Evolutionary conservation across 1,140 invertebrate species (phyloP), one percentile per base, ranked within the genome.

Genomic region (Drosophila aff.): DNA sequence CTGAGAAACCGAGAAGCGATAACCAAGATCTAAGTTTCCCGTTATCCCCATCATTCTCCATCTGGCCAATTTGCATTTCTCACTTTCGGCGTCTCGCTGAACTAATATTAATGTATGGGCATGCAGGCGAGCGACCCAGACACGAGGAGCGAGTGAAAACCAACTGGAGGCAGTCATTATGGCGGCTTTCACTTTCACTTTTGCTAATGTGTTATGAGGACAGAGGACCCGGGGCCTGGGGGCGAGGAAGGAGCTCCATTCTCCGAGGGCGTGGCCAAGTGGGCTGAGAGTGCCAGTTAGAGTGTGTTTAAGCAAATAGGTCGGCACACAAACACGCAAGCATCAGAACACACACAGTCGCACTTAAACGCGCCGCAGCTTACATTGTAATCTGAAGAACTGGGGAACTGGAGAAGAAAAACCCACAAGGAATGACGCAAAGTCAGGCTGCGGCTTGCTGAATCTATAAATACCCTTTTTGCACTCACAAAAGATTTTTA

Each of bases 181-280:
- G 85, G 79, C 83, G 86, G 79, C 85, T 90, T 85, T 90, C 81
- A 89, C 84, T 90, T 90, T 85, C 76, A 89, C 84, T 90, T 90
- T 82, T 76, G 79, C 81, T 90, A 90, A 90, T 90, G 85, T 90
- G 85, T 90, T 89, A 90, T 85, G 85, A 85, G 79, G 77, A 68
- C 81, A 77, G 66, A 73, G 26, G 62, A 67, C n/a, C 40, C 47
- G 55, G 49, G 49, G 40, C 21, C 33, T 2, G 18, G 31, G n/a
- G 33, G 8, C 4, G 23, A n/a, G 44, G 62, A 59, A 53, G 28
- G 15, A 4, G 23, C 16, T n/a, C 52, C 58, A 41, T 62, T 57
- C 64, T 61, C 57, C 26, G 49, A 68, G 64, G 58, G 72, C 65
- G 65, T 64, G 66, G 58, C 53, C 63, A 58, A 58, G 64, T 64